These are phyloP conservation scores for Melanotaenia nigrans DNA, from an alignment of 2,797 vertebrate species.

Conservation along the genomic window DNA sequence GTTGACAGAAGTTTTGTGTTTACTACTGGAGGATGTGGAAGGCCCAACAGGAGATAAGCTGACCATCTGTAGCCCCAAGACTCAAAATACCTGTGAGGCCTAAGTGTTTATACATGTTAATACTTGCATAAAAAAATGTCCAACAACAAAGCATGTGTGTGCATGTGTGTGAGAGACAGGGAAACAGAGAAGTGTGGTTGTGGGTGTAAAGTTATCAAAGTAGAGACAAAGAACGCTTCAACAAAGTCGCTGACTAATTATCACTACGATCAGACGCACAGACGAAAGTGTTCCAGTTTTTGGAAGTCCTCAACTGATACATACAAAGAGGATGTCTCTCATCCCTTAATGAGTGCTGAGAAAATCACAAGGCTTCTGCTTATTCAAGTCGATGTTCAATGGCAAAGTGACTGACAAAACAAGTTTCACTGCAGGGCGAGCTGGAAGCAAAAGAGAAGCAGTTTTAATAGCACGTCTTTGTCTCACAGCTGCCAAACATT, in stretches of 20 bases:
- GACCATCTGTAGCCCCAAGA: constrained; percentile 64
- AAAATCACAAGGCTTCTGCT: constrained; percentile 60
- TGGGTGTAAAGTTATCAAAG: constrained; percentile 30
- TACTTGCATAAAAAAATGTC: constrained; percentile 10
- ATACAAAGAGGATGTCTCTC: constrained; percentile 23
- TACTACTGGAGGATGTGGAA: constrained; percentile 41
- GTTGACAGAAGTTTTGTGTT: constrained; percentile 33
- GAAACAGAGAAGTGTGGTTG: not conserved
- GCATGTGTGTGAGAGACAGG: not conserved
- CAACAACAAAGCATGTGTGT: constrained; percentile 19
- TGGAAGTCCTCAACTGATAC: not conserved
- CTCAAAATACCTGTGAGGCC: constrained; percentile 51
- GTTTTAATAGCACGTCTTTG: constrained; percentile 70
- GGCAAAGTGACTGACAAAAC: constrained; percentile 63
- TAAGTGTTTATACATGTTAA: constrained; percentile 14
- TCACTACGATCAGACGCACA: constrained; percentile 24
- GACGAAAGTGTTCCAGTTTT: constrained; percentile 17
- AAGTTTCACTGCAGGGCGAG: constrained; percentile 38
- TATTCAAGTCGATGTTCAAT: constrained; percentile 23
- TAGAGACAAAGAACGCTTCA: not conserved
- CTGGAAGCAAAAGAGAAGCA: constrained; percentile 56
- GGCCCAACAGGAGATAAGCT: constrained; percentile 56
- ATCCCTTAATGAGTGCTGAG: constrained; percentile 18
- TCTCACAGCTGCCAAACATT: constrained; percentile 73
- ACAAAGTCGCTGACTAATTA: constrained; percentile 24